Percentiles rank a stretch among this genome's conserved stretches.
Conservation (phyloP, 2,113 vertebrate genomes). For the Campylomormyrus tamandua region DNA sequence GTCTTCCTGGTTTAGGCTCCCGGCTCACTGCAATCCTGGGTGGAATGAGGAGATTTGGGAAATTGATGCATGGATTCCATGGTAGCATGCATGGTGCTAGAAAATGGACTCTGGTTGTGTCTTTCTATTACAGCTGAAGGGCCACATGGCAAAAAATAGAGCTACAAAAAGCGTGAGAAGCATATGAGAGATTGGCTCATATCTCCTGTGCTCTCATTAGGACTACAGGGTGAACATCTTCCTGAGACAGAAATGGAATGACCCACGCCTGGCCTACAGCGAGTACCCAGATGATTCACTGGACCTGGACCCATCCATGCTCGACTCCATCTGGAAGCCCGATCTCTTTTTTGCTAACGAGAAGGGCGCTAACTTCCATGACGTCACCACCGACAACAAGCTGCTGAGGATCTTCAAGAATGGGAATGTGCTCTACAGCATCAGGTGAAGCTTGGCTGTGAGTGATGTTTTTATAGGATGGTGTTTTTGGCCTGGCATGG, state of each 20-base stretch:
- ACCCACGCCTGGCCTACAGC: conserved; percentile 91
- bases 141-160: neutral
- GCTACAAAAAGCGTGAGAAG: too few relatives aligned
- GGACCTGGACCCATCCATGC: conserved; percentile 96
- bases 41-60: neutral
- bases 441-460: conserved; percentile 66
- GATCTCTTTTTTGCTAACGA: conserved; percentile 99
- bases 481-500: neutral
- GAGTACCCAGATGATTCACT: conserved; percentile 95
- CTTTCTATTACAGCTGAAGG: neutral
- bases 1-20: neutral
- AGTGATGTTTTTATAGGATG: neutral
- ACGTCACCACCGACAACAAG: conserved; percentile 98
- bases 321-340: conserved; percentile 99
- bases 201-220: conserved; percentile 64
- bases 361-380: conserved; percentile 97
- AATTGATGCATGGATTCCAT: neutral
- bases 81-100: neutral
- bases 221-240: conserved; percentile 99
- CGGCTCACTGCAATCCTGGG: neutral
- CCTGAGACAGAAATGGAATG: conserved; percentile 97
- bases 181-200: neutral
- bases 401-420: conserved; percentile 94
- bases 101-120: neutral
- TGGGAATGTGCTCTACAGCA: conserved; percentile 93